phyloP scores from a whole-genome alignment of 2,113 vertebrate species.

The Excalfactoria chinensis region DNA sequence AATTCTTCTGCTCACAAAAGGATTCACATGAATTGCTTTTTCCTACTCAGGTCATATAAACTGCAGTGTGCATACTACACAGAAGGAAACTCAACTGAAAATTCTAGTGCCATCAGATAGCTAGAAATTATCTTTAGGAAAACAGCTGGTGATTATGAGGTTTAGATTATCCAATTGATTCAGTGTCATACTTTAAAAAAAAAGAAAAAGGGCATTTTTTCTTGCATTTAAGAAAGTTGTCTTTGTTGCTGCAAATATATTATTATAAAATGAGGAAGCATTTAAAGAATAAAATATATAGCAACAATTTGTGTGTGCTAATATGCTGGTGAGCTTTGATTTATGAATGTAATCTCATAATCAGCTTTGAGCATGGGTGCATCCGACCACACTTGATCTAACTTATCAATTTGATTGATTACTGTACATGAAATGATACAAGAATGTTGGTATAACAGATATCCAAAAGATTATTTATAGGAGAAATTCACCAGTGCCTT shows the following conservation, averaged over 20 bases:
- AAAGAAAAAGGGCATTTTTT: not conserved
- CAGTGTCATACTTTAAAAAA: not conserved
- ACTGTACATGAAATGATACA: too few relatives aligned
- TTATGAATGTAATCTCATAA: not conserved
- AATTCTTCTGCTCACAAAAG: not conserved
- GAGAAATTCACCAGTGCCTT: too few relatives aligned
- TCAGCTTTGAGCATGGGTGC: not conserved
- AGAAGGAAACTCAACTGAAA: not conserved
- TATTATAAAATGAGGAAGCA: not conserved
- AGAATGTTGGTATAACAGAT: too few relatives aligned
- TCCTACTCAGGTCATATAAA: not conserved
- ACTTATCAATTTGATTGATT: not conserved
- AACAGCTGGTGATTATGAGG: not conserved
- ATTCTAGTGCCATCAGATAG: not conserved
- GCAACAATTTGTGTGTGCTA: not conserved
- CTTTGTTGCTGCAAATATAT: not conserved
- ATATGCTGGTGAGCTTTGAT: not conserved
- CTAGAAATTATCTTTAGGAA: not conserved
- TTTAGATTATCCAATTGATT: not conserved
- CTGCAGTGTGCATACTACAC: fast-evolving
- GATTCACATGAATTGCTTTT: not conserved
- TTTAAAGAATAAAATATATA: not conserved
- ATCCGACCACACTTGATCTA: not conserved
- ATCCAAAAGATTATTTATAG: too few relatives aligned
- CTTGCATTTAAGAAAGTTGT: not conserved